These are phyloP conservation scores for Suillia variegata DNA, from an alignment of 2,888 invertebrate species.

Conservation along the genomic window DNA sequence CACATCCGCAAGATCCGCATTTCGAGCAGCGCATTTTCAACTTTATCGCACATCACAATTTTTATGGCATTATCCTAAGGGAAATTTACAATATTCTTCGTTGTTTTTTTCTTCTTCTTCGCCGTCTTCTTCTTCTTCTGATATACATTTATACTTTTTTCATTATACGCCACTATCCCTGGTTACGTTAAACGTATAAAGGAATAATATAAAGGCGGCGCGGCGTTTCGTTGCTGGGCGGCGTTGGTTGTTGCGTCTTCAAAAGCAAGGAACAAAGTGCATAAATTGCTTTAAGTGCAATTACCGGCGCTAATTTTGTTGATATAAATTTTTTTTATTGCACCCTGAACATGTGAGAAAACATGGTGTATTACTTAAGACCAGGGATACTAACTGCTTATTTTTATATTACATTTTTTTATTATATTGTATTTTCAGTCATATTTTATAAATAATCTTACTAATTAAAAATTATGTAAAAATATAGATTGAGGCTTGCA, in stretches of 20 bases:
- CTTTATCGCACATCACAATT: conserved; percentile 1
- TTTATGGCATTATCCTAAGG: conserved; percentile 1
- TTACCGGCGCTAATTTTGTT: not conserved
- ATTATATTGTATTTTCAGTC: too few relatives aligned
- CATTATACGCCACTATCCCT: too few relatives aligned
- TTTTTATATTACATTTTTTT: not conserved
- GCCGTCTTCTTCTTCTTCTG: not conserved
- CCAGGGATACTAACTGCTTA: too few relatives aligned
- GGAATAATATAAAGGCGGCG: too few relatives aligned
- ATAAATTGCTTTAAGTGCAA: not conserved
- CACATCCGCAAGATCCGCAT: not conserved
- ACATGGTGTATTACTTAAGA: too few relatives aligned
- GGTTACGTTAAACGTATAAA: not conserved
- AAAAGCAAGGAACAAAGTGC: not conserved
- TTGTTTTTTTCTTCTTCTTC: not conserved
- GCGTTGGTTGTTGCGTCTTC: too few relatives aligned
- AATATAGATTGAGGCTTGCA: too few relatives aligned
- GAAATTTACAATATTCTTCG: not conserved
- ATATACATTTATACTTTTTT: not conserved
- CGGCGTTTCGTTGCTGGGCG: too few relatives aligned
- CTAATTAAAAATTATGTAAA: too few relatives aligned
- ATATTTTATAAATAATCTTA: too few relatives aligned
- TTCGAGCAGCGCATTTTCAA: conserved; percentile 1
- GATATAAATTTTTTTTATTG: too few relatives aligned
- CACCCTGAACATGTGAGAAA: too few relatives aligned